phyloP scores from a whole-genome alignment of 1,140 invertebrate species.

The Mya arenaria region DNA sequence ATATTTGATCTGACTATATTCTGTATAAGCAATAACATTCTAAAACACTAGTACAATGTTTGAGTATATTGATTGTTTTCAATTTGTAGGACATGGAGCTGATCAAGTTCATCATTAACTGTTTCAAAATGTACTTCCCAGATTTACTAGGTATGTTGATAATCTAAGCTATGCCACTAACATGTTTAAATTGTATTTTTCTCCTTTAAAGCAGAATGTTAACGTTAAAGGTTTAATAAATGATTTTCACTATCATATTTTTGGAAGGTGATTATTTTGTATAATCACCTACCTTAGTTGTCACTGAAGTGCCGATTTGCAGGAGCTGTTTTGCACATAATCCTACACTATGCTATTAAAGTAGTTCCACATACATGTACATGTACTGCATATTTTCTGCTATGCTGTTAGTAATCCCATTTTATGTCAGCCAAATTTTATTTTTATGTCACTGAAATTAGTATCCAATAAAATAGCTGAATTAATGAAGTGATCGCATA shows the following conservation, averaged over 20 bases:
- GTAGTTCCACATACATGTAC: no score
- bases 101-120: constrained; percentile 89
- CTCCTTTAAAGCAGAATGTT: not conserved
- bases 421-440: no score
- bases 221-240: not conserved
- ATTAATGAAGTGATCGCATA: no score
- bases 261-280: not conserved
- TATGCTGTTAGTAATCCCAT: no score
- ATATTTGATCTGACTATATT: not conserved
- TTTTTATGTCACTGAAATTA: no score
- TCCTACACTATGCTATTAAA: no score
- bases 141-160: constrained; percentile 80
- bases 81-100: constrained; percentile 81
- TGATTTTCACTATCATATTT: not conserved
- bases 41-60: not conserved
- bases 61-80: constrained; percentile 37
- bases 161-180: not conserved
- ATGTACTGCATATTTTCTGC: no score
- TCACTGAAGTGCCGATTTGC: not conserved
- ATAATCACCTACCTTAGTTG: not conserved
- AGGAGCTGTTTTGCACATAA: no score
- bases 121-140: constrained; percentile 96
- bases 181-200: not conserved
- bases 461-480: no score
- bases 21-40: not conserved